Conservation (phyloP, 2,797 vertebrate genomes). For the Varecia variegata region DNA sequence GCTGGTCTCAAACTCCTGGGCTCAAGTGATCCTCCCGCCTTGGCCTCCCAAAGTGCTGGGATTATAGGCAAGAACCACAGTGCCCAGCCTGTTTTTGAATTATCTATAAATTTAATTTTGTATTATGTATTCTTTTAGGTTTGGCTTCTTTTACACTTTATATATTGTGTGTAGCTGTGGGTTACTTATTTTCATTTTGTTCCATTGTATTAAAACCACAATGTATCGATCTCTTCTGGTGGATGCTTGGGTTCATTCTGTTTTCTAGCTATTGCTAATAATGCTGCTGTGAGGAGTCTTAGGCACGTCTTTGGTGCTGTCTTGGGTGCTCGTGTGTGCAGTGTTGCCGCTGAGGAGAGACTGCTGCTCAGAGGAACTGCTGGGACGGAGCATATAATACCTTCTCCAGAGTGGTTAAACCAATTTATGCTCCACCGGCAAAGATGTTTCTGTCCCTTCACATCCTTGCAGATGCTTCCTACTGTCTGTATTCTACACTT, state of each 20-base stretch:
- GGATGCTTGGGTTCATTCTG: accelerated
- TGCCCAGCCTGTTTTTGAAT: neutral
- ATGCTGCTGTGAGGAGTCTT: neutral
- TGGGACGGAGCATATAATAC: neutral
- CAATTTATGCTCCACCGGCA: neutral
- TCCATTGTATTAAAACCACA: neutral
- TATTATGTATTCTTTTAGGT: neutral
- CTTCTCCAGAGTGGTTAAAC: too few species aligned
- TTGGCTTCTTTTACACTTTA: neutral
- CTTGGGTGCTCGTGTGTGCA: accelerated
- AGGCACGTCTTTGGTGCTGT: neutral
- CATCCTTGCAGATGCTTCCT: accelerated
- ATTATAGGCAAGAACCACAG: neutral
- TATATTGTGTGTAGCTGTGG: neutral
- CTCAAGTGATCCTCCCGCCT: neutral
- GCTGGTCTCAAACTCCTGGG: neutral
- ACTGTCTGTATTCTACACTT: neutral
- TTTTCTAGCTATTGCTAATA: neutral
- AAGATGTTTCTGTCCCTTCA: accelerated
- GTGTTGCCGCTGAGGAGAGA: accelerated
- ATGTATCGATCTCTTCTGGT: neutral
- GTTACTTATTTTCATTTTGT: neutral
- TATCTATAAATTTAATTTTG: neutral
- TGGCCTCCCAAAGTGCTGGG: neutral
- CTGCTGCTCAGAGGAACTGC: neutral